Evolutionary conservation across 1,140 invertebrate species (phyloP).

Genomic region (Piezodorus guildinii): DNA sequence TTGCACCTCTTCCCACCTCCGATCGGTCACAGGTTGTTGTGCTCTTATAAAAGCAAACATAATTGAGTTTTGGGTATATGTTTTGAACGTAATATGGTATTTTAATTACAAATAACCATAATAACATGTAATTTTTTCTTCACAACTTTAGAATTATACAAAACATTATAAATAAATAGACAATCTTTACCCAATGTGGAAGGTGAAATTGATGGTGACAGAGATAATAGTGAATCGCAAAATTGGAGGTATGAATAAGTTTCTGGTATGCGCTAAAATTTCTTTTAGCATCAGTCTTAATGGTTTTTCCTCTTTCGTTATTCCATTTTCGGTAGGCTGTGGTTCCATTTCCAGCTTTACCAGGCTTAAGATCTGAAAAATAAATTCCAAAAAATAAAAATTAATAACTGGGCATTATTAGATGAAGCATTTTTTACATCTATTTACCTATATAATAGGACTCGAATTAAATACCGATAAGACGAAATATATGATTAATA

Average conservation of each 20-base stretch:
- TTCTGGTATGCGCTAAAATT: slow-evolving; percentile 66
- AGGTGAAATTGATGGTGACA: slow-evolving; percentile 76
- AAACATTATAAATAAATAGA: no score
- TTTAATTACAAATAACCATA: no score
- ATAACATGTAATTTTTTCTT: no score
- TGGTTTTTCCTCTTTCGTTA: neutral
- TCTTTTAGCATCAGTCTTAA: slow-evolving; percentile 54
- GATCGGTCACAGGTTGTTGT: slow-evolving; percentile 8
- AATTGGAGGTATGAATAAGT: slow-evolving; percentile 64
- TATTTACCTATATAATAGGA: no score
- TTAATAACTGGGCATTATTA: no score
- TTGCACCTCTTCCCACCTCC: neutral
- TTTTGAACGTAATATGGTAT: no score
- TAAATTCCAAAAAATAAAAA: neutral
- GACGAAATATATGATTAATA: no score
- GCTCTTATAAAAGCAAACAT: neutral
- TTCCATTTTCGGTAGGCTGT: neutral
- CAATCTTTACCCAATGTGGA: slow-evolving; percentile 61
- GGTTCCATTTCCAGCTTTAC: neutral
- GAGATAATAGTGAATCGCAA: slow-evolving; percentile 69
- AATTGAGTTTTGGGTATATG: no score
- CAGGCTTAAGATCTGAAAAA: neutral
- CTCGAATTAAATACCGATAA: no score
- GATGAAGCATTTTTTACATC: no score
- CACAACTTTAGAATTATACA: no score